These are phyloP conservation scores for Bombus waltoni DNA, from an alignment of 1,140 invertebrate genomes.

Conservation along the genomic window DNA sequence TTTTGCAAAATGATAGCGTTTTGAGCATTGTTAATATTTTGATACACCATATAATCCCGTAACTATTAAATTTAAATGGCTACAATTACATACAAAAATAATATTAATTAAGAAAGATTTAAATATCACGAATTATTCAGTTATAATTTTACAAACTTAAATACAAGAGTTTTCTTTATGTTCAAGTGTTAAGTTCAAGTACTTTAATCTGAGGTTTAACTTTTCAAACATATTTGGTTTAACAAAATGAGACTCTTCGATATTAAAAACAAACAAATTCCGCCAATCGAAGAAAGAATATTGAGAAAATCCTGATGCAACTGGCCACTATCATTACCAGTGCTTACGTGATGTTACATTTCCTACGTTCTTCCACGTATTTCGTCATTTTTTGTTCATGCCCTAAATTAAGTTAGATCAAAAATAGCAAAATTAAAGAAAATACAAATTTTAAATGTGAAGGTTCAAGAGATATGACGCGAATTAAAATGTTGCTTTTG, in stretches of 20 bases:
- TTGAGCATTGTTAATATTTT: background rate
- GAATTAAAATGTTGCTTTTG: background rate
- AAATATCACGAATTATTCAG: background rate
- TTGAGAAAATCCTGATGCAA: slow-evolving; percentile 1
- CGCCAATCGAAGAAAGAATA: too few species aligned
- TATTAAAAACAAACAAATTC: background rate
- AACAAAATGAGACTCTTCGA: background rate
- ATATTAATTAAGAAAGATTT: background rate
- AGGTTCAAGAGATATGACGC: too few species aligned
- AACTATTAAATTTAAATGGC: too few species aligned
- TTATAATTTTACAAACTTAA: background rate
- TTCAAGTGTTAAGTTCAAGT: background rate
- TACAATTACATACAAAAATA: background rate
- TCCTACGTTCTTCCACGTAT: too few species aligned
- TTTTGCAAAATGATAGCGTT: background rate
- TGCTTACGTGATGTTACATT: background rate
- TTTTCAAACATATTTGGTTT: background rate
- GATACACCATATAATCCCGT: too few species aligned
- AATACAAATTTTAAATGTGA: too few species aligned
- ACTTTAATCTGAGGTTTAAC: background rate
- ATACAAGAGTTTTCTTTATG: background rate
- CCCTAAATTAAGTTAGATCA: too few species aligned
- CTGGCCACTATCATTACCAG: background rate
- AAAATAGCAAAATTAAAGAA: too few species aligned
- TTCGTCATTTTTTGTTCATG: too few species aligned